Evolutionary conservation across 2,797 vertebrate species (phyloP).

Genomic region (Paramormyrops hopkinsi): DNA sequence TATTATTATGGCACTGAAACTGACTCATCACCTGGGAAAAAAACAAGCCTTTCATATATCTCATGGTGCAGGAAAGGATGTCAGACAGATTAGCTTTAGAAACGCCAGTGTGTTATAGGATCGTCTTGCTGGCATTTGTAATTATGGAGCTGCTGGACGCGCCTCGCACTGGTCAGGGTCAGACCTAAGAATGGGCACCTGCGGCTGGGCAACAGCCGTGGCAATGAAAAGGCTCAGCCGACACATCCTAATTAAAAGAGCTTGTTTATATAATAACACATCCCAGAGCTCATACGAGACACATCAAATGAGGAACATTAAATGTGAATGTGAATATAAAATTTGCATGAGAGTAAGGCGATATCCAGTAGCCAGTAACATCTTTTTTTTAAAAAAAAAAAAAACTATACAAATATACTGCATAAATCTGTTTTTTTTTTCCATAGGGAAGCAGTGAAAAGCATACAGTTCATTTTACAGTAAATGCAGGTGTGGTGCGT

Average conservation of each 20-base stretch:
- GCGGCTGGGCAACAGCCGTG: neutral
- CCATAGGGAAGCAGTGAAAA: neutral
- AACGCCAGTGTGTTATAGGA: conserved; percentile 39
- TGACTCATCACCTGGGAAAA: neutral
- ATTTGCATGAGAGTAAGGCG: neutral
- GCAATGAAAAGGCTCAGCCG: neutral
- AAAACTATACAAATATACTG: neutral
- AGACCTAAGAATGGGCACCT: conserved; percentile 23
- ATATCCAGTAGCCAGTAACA: neutral
- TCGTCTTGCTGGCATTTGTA: conserved; percentile 30
- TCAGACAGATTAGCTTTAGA: conserved; percentile 41
- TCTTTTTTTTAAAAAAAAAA: neutral
- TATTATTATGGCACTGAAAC: neutral
- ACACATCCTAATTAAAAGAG: neutral
- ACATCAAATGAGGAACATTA: neutral
- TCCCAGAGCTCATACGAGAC: neutral
- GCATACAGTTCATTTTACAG: neutral
- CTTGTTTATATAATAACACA: neutral
- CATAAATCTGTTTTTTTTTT: neutral
- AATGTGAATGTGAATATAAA: neutral
- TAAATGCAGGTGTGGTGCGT: neutral
- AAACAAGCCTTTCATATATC: conserved; percentile 30
- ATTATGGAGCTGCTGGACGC: conserved; percentile 36
- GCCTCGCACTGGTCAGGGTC: conserved; percentile 46
- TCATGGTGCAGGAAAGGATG: conserved; percentile 33